Evolutionary conservation across 1,140 invertebrate genomes (phyloP), one percentile per base, ranked within the genome.

Genomic region (Atopsyche davidsoni): DNA sequence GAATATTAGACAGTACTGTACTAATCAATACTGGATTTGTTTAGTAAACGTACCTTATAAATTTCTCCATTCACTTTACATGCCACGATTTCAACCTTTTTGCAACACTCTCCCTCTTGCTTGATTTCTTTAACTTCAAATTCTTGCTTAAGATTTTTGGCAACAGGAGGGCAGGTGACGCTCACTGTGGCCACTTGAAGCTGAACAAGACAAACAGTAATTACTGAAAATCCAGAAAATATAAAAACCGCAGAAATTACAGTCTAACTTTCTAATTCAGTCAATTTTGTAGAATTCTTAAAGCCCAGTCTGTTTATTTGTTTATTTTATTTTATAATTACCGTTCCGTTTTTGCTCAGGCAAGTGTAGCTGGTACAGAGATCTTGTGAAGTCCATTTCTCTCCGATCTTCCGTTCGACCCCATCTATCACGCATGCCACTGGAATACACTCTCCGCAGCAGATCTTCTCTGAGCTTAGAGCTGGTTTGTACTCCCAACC

Each of bases 361-460:
- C 82, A 85, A 13, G 66, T 66, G 51, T 75, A 81, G 32, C 70
- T 75, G 3, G 71, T 75, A 54, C 82, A 85, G 57, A 72, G 69
- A 65, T 83, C 80, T 0, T 58, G 21, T 0, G 79, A 81, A 0
- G 62, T 63, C 81, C 80, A 83, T 25, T 64, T 60, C 2, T 71
- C 66, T 1, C 73, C 77, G 11, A 79, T 60, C 1, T 64, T 46
- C 23, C 73, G 70, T 2, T 75, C 52, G 3, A 59, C 52, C 0
- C 73, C 78, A 32, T 76, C 68, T 9, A 78, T 63, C 0, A 83
- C 70, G 58, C 85, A 87, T n/a, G 73, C 76, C 4, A 76, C 65
- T 23, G 77, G 74, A 16, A 74, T 52, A 58, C 85, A 87, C 17
- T 71, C 65, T 2, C 85, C 85, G 51, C 85, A 87, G 56, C 85